Evolutionary conservation across 2,888 invertebrate genomes (phyloP), one percentile per base, ranked within the genome.

Genomic region (Buathra laborator): DNA sequence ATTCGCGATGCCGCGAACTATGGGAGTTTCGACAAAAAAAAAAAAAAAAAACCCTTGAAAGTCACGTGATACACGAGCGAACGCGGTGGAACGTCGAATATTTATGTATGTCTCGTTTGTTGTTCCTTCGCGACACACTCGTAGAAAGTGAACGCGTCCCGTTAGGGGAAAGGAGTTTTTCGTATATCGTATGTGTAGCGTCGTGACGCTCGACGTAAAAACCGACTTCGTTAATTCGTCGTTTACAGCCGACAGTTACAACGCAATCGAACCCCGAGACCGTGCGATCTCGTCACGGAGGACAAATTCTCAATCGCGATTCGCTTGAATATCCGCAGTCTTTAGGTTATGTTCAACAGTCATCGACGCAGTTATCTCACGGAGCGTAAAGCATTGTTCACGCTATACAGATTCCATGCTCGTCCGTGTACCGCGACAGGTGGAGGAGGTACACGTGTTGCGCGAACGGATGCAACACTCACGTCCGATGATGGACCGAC

Each of bases 291-390:
- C 29, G 29, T 16, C 29, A 51, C 62, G 64, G 62, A 53, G 67
- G 77, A 51, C 44, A 56, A 66, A 71, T n/a, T 46, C 29, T 14
- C 64, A 19, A 62, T 37, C 16, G 48, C 43, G 62, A 59, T 3
- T 48, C 79, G 68, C 83, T 51, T 85, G 81, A 84, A 81, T 82
- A 79, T 66, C 62, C 62, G 48, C 74, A 14, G 74, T 44, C 51
- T 64, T 19, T 76, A 29, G 74, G 9, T 9, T 37, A 9, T 37
- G 6, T 37, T 9, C 37, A 37, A 37, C 37, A 7, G 37, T 37
- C 5, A 37, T 37, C 37, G 37, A 7, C 37, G 37, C 7, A 37
- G 37, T 37, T 37, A 6, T 37, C 37, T 37, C 37, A 37, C 37
- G 6, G 5, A 37, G 37, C 5, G 37, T 37, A 37, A 37, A 37